phyloP scores from a whole-genome alignment of 2,797 vertebrate species.

The Parauchenoglanis punctatus region DNA sequence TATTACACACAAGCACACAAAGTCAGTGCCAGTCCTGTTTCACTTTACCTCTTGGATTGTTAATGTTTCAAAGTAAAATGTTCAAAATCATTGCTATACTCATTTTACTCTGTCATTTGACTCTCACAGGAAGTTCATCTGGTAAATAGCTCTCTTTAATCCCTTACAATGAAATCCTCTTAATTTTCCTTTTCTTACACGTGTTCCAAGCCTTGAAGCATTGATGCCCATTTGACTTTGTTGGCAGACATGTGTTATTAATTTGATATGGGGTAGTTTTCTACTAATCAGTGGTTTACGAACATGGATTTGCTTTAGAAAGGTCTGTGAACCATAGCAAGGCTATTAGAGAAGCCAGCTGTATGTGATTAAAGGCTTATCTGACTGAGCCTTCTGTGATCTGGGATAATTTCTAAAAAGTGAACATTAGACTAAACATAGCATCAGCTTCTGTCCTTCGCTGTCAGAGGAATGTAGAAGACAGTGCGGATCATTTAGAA shows the following conservation, averaged over 20 bases:
- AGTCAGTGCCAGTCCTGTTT: background rate
- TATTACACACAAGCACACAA: background rate
- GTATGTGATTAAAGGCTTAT: slow-evolving; percentile 7
- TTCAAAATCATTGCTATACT: background rate
- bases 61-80: background rate
- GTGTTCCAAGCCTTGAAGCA: background rate
- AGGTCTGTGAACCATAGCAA: background rate
- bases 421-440: background rate
- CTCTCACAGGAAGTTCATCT: background rate
- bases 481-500: background rate
- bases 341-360: slow-evolving; percentile 12
- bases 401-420: background rate
- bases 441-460: background rate
- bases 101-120: background rate
- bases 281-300: background rate
- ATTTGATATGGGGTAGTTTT: background rate
- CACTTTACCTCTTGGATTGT: background rate
- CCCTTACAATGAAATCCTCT: background rate
- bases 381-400: background rate
- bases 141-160: background rate
- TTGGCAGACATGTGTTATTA: background rate
- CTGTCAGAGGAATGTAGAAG: background rate
- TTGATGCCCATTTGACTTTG: background rate
- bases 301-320: background rate
- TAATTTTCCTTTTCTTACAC: background rate